These are phyloP conservation scores for Lacerta bilineata DNA, from an alignment of 2,797 vertebrate genomes.

Conservation along the genomic window DNA sequence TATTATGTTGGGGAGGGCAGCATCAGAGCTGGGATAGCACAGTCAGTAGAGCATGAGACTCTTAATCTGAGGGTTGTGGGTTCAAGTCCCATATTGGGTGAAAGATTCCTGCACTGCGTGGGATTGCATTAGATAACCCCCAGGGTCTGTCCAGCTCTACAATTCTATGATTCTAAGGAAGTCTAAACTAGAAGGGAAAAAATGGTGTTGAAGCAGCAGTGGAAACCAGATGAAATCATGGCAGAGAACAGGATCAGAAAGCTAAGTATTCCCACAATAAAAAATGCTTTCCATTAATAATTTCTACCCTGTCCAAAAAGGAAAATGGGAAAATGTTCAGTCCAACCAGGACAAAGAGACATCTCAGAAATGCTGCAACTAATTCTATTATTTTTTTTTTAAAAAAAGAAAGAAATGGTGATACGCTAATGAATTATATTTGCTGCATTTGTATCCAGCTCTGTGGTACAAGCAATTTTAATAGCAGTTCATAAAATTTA, in stretches of 20 bases:
- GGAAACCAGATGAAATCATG: not conserved
- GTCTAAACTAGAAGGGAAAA: too few species aligned
- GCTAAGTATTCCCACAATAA: not conserved
- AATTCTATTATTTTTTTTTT: not conserved
- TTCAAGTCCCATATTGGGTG: too few species aligned
- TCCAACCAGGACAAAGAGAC: not conserved
- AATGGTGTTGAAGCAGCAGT: not conserved
- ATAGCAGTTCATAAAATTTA: conserved; percentile 70
- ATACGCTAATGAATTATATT: conserved; percentile 48
- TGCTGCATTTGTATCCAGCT: conserved; percentile 48
- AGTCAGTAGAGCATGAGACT: too few species aligned
- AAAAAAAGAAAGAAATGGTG: conserved; percentile 61
- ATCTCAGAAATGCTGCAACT: conserved; percentile 39
- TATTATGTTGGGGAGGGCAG: too few species aligned
- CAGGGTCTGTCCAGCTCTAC: too few species aligned
- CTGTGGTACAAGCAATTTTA: conserved; percentile 59
- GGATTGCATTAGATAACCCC: too few species aligned
- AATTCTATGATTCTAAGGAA: not conserved
- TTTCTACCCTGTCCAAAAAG: not conserved
- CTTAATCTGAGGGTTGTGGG: too few species aligned
- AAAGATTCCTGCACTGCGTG: too few species aligned
- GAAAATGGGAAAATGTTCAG: not conserved
- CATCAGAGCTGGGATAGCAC: too few species aligned
- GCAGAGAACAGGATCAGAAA: not conserved
- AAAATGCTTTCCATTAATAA: not conserved